Conservation (phyloP, 2,888 invertebrate species). For the Dynastes grantii region DNA sequence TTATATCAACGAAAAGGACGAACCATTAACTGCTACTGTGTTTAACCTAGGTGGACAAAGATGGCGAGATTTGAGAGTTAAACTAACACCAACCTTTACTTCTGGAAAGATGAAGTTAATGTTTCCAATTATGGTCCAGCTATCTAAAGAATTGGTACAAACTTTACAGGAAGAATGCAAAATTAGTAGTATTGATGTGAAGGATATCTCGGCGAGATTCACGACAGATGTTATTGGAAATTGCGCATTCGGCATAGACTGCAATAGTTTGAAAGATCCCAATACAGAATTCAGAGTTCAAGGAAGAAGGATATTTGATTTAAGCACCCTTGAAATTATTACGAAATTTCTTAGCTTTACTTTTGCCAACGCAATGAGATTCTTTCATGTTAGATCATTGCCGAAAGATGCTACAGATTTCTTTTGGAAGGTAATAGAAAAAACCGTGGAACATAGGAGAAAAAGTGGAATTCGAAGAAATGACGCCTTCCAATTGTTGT, state of each 20-base stretch:
- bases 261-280: conserved; percentile 73
- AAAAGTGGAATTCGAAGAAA: conserved; percentile 69
- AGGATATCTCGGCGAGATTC: conserved; percentile 72
- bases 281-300: conserved; percentile 70
- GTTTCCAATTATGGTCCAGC: conserved; percentile 50
- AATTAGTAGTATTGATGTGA: conserved; percentile 51
- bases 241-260: conserved; percentile 75
- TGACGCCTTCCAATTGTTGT: conserved; percentile 73
- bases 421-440: conserved; percentile 68
- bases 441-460: conserved; percentile 70
- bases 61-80: conserved; percentile 71
- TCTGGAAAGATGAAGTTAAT: conserved; percentile 57
- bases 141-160: conserved; percentile 41
- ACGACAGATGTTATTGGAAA: conserved; percentile 75
- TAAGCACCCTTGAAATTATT: conserved; percentile 49
- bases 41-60: conserved; percentile 73
- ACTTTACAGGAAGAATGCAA: conserved; percentile 32
- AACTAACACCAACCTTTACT: conserved; percentile 55
- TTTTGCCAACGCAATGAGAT: conserved; percentile 55
- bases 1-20: conserved; percentile 73
- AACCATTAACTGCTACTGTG: conserved; percentile 74
- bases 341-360: conserved; percentile 44
- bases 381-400: conserved; percentile 57
- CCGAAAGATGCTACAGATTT: conserved; percentile 65
- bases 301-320: conserved; percentile 54